Conservation (phyloP, 2,797 vertebrate species). For the Sebastes itinus region DNA sequence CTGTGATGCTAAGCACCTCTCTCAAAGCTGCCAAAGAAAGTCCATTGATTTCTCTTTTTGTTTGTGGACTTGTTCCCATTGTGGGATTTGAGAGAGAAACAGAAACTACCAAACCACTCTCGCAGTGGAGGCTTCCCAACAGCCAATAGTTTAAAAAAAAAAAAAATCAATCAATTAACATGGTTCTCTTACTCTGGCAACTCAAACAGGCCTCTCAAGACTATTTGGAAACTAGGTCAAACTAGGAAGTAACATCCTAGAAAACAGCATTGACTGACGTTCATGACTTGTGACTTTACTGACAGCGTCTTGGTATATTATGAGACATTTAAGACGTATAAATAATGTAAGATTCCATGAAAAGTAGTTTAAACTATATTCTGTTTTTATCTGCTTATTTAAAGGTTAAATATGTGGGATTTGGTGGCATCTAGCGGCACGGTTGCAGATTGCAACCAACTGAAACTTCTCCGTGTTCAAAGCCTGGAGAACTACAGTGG, state of each 20-base stretch:
- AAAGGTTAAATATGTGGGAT: too few species aligned
- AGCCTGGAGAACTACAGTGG: too few species aligned
- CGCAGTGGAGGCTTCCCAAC: slow-evolving; percentile 24
- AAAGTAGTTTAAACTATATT: neutral
- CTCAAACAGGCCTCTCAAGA: slow-evolving; percentile 13
- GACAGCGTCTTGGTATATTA: neutral
- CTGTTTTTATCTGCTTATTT: neutral
- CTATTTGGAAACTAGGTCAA: slow-evolving; percentile 59
- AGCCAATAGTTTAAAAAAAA: slow-evolving; percentile 32
- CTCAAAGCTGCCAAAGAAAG: slow-evolving; percentile 73
- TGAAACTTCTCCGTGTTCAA: too few species aligned
- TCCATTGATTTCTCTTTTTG: slow-evolving; percentile 72
- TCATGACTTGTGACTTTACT: neutral
- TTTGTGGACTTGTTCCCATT: slow-evolving; percentile 61
- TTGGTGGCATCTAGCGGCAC: too few species aligned
- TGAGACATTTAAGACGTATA: neutral
- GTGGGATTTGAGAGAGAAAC: slow-evolving; percentile 61
- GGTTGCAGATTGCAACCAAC: too few species aligned
- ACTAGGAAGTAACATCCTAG: slow-evolving; percentile 34
- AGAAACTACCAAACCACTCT: slow-evolving; percentile 29
- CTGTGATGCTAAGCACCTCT: slow-evolving; percentile 71
- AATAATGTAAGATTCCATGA: neutral
- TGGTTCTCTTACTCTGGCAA: slow-evolving; percentile 10
- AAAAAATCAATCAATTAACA: slow-evolving; percentile 59
- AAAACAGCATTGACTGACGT: slow-evolving; percentile 6